phyloP scores from a whole-genome alignment of 1,140 invertebrate genomes.

The Octopus bimaculoides region DNA sequence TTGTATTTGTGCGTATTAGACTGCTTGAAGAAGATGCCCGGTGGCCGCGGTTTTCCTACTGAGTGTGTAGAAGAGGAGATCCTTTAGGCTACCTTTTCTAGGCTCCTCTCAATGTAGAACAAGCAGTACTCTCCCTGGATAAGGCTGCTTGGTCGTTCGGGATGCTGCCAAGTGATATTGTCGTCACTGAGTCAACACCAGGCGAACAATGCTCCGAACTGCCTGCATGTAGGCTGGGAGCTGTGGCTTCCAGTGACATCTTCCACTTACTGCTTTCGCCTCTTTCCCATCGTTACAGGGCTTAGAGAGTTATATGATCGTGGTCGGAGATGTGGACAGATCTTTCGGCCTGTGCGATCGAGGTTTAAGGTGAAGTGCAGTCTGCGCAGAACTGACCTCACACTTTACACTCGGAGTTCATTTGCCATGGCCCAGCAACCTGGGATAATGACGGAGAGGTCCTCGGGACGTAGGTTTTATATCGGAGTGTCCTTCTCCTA shows the following conservation, averaged over 20 bases:
- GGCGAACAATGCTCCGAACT: not conserved
- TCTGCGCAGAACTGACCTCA: not conserved
- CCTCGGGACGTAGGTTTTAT: not conserved
- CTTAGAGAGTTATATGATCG: not conserved
- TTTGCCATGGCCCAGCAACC: not conserved
- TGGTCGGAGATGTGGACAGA: no score
- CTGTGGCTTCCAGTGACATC: not conserved
- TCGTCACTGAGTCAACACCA: not conserved
- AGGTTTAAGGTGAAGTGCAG: not conserved
- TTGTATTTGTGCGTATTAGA: no score
- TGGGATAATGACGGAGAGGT: not conserved
- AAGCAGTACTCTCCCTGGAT: no score
- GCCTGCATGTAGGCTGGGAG: not conserved
- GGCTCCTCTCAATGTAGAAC: no score
- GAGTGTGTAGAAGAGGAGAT: no score
- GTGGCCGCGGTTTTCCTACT: no score
- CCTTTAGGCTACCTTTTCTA: no score
- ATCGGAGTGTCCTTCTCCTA: slow-evolving; percentile 2
- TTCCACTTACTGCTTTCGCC: not conserved
- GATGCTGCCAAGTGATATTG: no score
- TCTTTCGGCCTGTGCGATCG: not conserved
- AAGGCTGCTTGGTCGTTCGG: no score
- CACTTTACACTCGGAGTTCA: not conserved
- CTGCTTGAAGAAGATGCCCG: no score
- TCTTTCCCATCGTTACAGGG: not conserved